A percentile compares a stretch with the other conserved stretches of the same genome.
Evolutionary conservation across 1,140 invertebrate species (phyloP).

Genomic region (Orussus abietinus): DNA sequence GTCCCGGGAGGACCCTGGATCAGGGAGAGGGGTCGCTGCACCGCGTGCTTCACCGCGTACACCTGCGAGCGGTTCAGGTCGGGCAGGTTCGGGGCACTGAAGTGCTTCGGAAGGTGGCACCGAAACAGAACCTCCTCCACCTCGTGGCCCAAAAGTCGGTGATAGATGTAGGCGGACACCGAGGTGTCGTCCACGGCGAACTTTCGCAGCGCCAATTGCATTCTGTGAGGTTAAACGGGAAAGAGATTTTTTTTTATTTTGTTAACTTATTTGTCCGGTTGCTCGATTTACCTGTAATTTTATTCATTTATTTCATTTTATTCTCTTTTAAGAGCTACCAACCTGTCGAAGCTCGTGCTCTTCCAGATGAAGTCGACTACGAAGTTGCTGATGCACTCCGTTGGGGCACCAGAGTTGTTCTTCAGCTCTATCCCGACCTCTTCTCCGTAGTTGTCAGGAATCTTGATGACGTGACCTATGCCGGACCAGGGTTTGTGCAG

Average conservation of each 20-base stretch:
- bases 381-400: slow-evolving; percentile 92
- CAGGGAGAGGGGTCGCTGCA: slow-evolving; percentile 92
- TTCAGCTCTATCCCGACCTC: slow-evolving; percentile 98
- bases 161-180: slow-evolving; percentile 97
- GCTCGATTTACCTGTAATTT: too few species aligned
- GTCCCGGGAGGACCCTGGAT: slow-evolving; percentile 96
- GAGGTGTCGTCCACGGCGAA: slow-evolving; percentile 96
- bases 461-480: slow-evolving; percentile 96
- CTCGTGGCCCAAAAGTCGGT: slow-evolving; percentile 93
- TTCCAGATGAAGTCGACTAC: slow-evolving; percentile 99
- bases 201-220: slow-evolving; percentile 91
- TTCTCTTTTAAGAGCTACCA: slow-evolving; percentile 19
- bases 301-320: slow-evolving; percentile 3
- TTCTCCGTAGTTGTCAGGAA: slow-evolving; percentile 98
- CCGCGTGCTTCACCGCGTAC: slow-evolving; percentile 97
- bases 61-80: slow-evolving; percentile 97
- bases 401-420: slow-evolving; percentile 82
- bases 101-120: slow-evolving; percentile 90
- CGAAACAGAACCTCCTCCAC: slow-evolving; percentile 92
- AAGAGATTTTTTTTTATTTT: neutral
- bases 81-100: slow-evolving; percentile 94
- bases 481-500: slow-evolving; percentile 91
- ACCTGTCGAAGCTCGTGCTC: slow-evolving; percentile 97
- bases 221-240: slow-evolving; percentile 59
- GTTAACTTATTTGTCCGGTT: neutral